These are phyloP conservation scores for Uromys caudimaculatus DNA, from an alignment of 2,797 vertebrate species.

Conservation along the genomic window DNA sequence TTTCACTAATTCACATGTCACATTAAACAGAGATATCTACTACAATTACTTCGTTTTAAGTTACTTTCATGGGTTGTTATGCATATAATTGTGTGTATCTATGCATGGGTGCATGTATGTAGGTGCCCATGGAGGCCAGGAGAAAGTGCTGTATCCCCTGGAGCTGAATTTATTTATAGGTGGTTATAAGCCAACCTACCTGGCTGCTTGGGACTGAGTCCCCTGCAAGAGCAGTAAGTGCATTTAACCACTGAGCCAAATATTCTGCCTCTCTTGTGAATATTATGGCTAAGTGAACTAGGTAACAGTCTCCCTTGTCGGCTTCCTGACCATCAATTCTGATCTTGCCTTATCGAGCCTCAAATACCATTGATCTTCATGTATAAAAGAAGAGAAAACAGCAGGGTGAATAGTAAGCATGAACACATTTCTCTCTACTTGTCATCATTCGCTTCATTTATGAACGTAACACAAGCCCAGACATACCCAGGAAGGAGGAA, in stretches of 20 bases:
- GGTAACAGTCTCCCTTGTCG: not conserved
- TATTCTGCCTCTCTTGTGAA: not conserved
- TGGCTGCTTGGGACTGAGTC: not conserved
- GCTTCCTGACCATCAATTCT: not conserved
- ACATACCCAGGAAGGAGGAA: not conserved
- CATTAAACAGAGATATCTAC: not conserved
- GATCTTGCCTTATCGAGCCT: slow-evolving; percentile 12
- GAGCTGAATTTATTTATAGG: not conserved
- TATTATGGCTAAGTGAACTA: not conserved
- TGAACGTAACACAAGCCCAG: not conserved
- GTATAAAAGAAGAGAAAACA: not conserved
- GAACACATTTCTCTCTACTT: not conserved
- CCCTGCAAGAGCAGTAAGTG: not conserved
- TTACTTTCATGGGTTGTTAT: not conserved
- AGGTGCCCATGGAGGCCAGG: not conserved
- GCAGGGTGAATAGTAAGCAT: not conserved
- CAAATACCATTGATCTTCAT: not conserved
- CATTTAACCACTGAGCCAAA: not conserved
- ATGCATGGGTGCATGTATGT: not conserved
- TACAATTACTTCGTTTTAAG: not conserved
- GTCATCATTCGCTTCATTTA: not conserved
- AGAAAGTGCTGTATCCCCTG: not conserved
- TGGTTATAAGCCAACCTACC: not conserved
- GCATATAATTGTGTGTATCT: not conserved
- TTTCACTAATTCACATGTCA: slow-evolving; percentile 18